Evolutionary conservation across 2,113 vertebrate genomes (phyloP).

Genomic region (Casuarius casuarius): DNA sequence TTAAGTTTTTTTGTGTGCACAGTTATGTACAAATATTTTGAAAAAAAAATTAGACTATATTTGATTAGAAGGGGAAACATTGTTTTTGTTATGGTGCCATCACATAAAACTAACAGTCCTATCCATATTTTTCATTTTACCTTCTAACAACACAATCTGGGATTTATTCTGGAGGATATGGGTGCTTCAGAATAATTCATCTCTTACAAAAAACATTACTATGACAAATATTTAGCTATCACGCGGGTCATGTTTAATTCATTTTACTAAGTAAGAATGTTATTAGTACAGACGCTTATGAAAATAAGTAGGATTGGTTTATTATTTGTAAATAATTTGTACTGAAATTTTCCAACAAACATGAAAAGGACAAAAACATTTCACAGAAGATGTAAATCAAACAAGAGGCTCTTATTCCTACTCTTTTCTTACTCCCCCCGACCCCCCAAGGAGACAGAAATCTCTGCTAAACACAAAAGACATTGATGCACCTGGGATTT

Average conservation of each 20-base stretch:
- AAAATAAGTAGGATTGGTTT: conserved; percentile 76
- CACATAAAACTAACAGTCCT: not conserved
- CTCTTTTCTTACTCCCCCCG: not conserved
- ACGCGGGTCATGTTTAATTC: conserved; percentile 73
- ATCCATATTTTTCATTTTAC: conserved; percentile 54
- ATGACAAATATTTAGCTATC: conserved; percentile 58
- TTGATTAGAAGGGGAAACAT: not conserved
- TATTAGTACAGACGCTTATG: conserved; percentile 75
- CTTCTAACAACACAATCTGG: conserved; percentile 65
- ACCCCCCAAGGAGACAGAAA: not conserved
- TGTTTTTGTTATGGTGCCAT: not conserved
- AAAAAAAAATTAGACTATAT: not conserved
- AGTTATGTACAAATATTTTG: not conserved
- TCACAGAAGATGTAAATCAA: not conserved
- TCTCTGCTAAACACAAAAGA: not conserved
- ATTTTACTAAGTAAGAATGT: conserved; percentile 74
- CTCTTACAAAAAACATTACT: conserved; percentile 58
- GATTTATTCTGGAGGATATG: conserved; percentile 66
- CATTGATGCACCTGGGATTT: not conserved
- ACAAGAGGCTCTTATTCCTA: not conserved
- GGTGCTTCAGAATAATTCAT: conserved; percentile 71
- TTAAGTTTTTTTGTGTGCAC: not conserved
- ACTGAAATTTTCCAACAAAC: conserved; percentile 39
- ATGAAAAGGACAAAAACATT: conserved; percentile 22
- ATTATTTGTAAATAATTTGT: conserved; percentile 51